Evolutionary conservation across 2,888 invertebrate genomes (phyloP), one percentile per base, ranked within the genome.

Genomic region (Xylocampa areola): DNA sequence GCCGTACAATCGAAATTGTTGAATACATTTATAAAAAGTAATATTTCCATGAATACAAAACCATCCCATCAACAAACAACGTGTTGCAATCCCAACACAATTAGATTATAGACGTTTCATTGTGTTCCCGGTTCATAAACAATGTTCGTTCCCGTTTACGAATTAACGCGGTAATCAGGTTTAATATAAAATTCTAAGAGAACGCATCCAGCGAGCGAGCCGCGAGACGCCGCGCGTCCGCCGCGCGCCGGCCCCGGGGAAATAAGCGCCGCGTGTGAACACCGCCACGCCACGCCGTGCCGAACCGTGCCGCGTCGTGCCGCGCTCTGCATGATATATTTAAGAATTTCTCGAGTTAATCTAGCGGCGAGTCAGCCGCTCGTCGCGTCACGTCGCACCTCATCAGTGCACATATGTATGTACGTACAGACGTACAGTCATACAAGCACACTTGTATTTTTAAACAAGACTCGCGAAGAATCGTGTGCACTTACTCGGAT

Each of bases 111-210:
- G 27, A 21, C 17, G 25, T 11, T 39, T 25, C 14, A 21, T 29
- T 13, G 29, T 21, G 25, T 13, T 17, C 21, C 43, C 44, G 29
- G 16, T 39, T 21, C 13, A 35, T 40, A 13, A 39, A 29, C n/a
- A 33, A 17, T 14, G 40, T 30, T 23, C n/a, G 29, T 44, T 39
- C 19, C 55, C 8, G n/a, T 29, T 37, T 41, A 41, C 13, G 11
- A 54, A 58, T 54, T 54, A 54, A 47, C 35, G 33, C 14, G 21
- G 8, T 57, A 40, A 44, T 45, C 40, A 35, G 8, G 29, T 37
- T 36, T 41, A 21, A 37, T 58, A 41, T 36, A 43, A 55, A 36
- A 48, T 36, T 32, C 3, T 47, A 50, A 30, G 49, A 19, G 36
- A 2, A 33, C 13, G 16, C 29, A 11, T n/a, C 17, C 35, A 36